These are phyloP conservation scores for Mirounga angustirostris DNA, from an alignment of 2,113 vertebrate genomes.

Conservation along the genomic window DNA sequence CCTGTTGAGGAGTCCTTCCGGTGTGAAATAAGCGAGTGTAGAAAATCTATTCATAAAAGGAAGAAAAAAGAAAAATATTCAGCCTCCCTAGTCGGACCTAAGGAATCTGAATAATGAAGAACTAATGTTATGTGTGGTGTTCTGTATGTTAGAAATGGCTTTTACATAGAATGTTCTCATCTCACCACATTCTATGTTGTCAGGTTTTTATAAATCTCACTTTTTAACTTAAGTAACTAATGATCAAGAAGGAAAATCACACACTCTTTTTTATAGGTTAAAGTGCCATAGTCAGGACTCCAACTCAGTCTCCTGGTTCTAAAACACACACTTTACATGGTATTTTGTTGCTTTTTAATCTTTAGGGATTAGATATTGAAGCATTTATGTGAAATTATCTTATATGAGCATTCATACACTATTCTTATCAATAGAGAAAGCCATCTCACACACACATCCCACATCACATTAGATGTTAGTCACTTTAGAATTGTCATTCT, in stretches of 20 bases:
- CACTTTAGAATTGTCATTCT: not conserved
- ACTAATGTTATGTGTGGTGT: not conserved
- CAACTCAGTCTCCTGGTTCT: rapidly evolving
- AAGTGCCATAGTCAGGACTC: not conserved
- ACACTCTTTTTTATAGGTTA: not conserved
- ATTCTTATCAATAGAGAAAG: slow-evolving; percentile 25
- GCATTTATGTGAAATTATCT: not conserved
- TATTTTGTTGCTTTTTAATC: not conserved
- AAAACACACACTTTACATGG: not conserved
- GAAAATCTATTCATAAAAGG: not conserved
- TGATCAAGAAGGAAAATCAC: not conserved
- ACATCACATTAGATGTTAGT: not conserved
- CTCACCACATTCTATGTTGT: not conserved
- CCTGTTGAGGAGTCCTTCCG: not conserved
- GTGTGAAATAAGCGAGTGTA: not conserved
- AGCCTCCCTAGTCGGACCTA: not conserved
- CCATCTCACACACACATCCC: not conserved
- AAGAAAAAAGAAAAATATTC: not conserved
- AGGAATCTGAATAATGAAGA: not conserved
- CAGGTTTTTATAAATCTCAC: not conserved
- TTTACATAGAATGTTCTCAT: not conserved
- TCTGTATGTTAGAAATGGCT: not conserved
- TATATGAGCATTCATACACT: not conserved
- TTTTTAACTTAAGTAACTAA: not conserved
- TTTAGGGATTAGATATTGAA: not conserved